Percentiles rank a stretch among this genome's conserved stretches.
Conservation (phyloP, 2,113 vertebrate genomes). For the Poicephalus gulielmi region DNA sequence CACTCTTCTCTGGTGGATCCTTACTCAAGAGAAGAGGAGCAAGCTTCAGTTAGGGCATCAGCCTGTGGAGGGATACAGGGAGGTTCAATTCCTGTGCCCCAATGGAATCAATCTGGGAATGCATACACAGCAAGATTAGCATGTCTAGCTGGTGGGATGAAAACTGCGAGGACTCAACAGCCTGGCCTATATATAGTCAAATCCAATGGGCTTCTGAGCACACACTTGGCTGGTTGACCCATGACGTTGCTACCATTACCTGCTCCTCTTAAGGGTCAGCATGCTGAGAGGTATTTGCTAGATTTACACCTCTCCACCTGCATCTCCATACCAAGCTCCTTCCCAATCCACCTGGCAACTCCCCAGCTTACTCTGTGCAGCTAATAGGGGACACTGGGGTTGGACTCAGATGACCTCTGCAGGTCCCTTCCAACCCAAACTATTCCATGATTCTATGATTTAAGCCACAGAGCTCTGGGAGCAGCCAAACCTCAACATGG, state of each 20-base stretch:
- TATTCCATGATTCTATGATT: not conserved
- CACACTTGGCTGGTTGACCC: not conserved
- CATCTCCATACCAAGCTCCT: not conserved
- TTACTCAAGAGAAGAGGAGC: not conserved
- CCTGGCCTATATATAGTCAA: fast-evolving
- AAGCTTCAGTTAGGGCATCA: fast-evolving
- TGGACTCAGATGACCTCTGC: not conserved
- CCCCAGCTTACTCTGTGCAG: not conserved
- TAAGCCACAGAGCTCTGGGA: not conserved
- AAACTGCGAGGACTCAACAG: fast-evolving
- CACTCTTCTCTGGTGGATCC: not conserved
- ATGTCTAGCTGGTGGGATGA: not conserved
- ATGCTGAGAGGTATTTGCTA: fast-evolving
- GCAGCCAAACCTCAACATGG: fast-evolving
- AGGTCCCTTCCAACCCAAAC: not conserved
- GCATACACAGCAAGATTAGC: fast-evolving
- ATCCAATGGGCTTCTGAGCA: not conserved
- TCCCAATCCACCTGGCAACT: not conserved
- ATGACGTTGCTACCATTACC: not conserved
- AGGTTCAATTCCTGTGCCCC: not conserved
- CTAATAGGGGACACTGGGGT: not conserved
- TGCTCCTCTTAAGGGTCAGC: not conserved
- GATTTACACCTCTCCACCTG: not conserved
- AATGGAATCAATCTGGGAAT: fast-evolving
- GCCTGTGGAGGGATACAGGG: not conserved